phyloP scores from a whole-genome alignment of 2,797 vertebrate genomes.

The Crotalus adamanteus region DNA sequence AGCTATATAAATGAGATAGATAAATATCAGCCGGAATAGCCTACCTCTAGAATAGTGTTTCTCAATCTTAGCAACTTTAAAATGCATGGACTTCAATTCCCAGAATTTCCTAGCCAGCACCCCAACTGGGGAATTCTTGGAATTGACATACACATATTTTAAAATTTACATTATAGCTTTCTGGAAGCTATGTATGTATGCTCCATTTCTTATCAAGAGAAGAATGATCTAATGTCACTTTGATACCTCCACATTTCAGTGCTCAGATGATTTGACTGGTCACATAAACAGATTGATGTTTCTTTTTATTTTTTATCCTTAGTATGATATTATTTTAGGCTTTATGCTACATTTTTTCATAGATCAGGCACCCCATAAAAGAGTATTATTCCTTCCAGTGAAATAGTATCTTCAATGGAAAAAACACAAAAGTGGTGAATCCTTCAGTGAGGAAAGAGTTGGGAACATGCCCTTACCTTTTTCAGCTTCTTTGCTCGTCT shows the following conservation, averaged over 20 bases:
- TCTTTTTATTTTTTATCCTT: not conserved
- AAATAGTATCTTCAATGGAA: not conserved
- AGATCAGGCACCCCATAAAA: not conserved
- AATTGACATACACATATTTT: not conserved
- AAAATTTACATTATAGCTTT: not conserved
- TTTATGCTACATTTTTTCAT: not conserved
- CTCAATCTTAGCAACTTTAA: not conserved
- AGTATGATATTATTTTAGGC: not conserved
- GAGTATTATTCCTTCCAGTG: not conserved
- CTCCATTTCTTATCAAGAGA: not conserved
- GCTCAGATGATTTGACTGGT: not conserved
- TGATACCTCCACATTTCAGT: not conserved
- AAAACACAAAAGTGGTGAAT: not conserved
- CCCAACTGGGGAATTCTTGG: not conserved
- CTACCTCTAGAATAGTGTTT: not conserved
- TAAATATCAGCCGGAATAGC: not conserved
- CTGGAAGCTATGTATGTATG: not conserved
- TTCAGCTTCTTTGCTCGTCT: rapidly evolving
- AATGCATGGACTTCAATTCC: not conserved
- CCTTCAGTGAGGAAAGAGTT: not conserved
- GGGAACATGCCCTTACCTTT: conserved; percentile 50
- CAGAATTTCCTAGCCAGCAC: not conserved
- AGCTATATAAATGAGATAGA: not conserved
- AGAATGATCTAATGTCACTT: not conserved
- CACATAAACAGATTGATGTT: not conserved